Base-by-base conservation (phyloP, 2,113 vertebrate species). In the Theristicus caerulescens region DNA sequence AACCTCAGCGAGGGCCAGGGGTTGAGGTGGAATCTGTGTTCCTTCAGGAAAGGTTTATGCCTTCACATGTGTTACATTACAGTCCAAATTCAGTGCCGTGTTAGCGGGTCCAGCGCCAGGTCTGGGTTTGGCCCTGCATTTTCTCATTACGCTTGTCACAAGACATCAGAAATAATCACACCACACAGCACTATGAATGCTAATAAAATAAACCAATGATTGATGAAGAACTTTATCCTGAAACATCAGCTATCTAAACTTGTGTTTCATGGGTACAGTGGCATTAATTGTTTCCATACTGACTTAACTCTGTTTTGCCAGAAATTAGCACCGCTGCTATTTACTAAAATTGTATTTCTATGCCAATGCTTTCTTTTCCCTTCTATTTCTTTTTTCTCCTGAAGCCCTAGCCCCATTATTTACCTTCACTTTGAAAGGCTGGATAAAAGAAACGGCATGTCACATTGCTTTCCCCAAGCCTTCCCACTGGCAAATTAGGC, bases 161-260 rank as follows among this genome's bases (percentile, higher is more conserved):
- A 88, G 70, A 42, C 62, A 94, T 85, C 89, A 93, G 81, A 86
- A 88, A 40, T 95, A 96, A 96, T 96, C 93, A 92, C 82, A 86
- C 84, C 81, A 78, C 83, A 88, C 54, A 91, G 88, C 49, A 78
- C 77, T 90, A 55, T 6, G 62, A 90, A 91, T 70, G 67, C 88
- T 96, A 97, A 94, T 93, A 97, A 96, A 97, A 97, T 94, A 94
- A 97, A 93, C 91, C 82, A 88, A 31, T 77, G 93, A 96, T 72
- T 94, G 90, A 85, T 95, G 90, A 96, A 96, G 88, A 97, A 95
- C 62, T 88, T 94, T 82, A 94, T 94, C 84, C 73, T 70, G 78
- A 94, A 93, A 88, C 86, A 93, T 93, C 94, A 96, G 65, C 84
- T 95, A 90, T 82, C 76, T 87, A 90, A 92, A 88, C 93, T 95